Base-by-base conservation (phyloP, 2,797 vertebrate genomes). In the Acipenser oxyrinchus region DNA sequence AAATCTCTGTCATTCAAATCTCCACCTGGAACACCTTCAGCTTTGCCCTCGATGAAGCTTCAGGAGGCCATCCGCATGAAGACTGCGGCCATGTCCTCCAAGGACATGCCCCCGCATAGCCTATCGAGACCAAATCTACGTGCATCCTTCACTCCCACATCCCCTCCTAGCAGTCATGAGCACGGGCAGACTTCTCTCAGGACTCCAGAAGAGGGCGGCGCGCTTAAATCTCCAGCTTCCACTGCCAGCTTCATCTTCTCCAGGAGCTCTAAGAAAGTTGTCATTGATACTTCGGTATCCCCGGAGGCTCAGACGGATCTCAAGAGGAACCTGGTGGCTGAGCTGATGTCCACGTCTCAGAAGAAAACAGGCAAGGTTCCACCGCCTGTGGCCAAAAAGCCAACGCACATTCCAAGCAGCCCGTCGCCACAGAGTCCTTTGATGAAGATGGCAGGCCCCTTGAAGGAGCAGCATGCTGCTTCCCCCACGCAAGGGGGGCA, bases 171-270 rank as follows among this genome's bases (percentile, higher is more conserved):
- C 60, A 62, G 48, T n/a, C 13, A 15, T 8, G 62, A 23, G 9
- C n/a, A 49, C 6, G 62, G 67, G 57, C 51, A 8, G 6, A 51
- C 57, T 15, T 78, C 85, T 0, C 83, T 83, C 12, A 71, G 70
- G 1, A 80, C 83, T 9, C 80, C 85, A 49, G 87, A 88, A 11
- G 76, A 69, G 10, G 15, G 63, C 37, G 79, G 80, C 52, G 49
- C 79, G 50, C 76, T 67, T 58, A 93, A 83, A 69, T 95, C 95
- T 0, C 85, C 95, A 0, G 87, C 92, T 64, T 92, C 89, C 67
- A 95, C 86, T 0, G 96, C 96, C 74, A 99, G 93, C 81, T 98
- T 99, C 73, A 93, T 98, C 80, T 98, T 98, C 63, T 89, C 95
- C 70, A 97, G 94, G 81, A 94, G 87, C 81, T 79, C 90, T 69